Conservation (phyloP, 1,140 invertebrate species). For the Drosophila ercepeae region DNA sequence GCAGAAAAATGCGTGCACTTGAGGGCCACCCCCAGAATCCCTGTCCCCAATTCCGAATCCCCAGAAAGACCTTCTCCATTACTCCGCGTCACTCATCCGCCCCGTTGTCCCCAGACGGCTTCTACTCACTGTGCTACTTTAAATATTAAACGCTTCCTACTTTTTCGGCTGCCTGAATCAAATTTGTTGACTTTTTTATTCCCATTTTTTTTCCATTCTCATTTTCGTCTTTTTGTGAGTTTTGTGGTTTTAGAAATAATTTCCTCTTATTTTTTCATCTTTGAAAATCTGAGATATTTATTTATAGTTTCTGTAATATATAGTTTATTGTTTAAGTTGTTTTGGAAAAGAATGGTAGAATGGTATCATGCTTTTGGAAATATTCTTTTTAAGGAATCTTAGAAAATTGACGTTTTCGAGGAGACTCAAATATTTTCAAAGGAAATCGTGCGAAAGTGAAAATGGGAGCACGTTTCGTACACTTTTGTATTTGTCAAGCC, state of each 20-base stretch:
- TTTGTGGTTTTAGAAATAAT: background rate
- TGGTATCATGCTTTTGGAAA: too few relatives aligned
- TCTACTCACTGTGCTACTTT: conserved; percentile 23
- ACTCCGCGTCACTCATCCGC: conserved; percentile 27
- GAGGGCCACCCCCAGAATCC: conserved; percentile 24
- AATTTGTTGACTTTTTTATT: conserved; percentile 10
- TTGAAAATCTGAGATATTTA: too few relatives aligned
- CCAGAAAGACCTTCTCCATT: conserved; percentile 5
- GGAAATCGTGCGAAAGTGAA: conserved; percentile 18
- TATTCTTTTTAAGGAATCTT: too few relatives aligned
- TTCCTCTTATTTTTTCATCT: too few relatives aligned
- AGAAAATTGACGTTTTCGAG: background rate
- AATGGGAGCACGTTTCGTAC: conserved; percentile 4
- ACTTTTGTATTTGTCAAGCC: conserved; percentile 66
- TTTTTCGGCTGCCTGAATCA: conserved; percentile 49
- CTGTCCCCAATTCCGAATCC: background rate
- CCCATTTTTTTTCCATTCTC: background rate
- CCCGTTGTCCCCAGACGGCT: conserved; percentile 5
- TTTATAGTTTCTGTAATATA: too few relatives aligned
- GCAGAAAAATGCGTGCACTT: conserved; percentile 82
- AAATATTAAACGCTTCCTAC: conserved; percentile 59
- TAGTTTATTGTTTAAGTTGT: too few relatives aligned
- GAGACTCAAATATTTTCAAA: background rate
- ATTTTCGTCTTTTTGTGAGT: background rate
- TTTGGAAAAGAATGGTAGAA: too few relatives aligned